Conservation (phyloP, 2,113 vertebrate genomes). For the Jaculus jaculus region DNA sequence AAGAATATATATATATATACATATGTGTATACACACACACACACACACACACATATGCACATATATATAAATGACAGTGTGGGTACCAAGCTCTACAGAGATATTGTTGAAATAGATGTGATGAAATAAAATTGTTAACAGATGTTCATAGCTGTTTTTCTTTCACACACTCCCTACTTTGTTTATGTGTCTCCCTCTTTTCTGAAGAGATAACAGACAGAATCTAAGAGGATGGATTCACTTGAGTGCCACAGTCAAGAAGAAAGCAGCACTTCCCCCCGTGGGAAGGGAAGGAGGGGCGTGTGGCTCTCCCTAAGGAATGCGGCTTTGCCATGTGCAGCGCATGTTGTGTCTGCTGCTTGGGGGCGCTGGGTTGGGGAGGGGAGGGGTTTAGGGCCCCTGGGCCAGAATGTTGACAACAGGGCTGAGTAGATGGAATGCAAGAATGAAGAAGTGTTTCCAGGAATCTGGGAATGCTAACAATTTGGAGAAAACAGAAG, state of each 20-base stretch:
- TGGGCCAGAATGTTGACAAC: not conserved
- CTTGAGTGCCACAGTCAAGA: not conserved
- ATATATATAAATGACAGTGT: too few relatives aligned
- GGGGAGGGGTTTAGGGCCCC: not conserved
- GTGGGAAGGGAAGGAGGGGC: accelerated
- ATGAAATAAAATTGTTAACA: not conserved
- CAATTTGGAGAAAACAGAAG: not conserved
- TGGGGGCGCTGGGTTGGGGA: not conserved
- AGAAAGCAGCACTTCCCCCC: not conserved
- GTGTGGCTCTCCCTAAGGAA: not conserved
- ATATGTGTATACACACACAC: too few relatives aligned
- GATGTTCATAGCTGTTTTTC: not conserved
- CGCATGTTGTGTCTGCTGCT: not conserved
- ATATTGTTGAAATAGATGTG: constrained; percentile 12
- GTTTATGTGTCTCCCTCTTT: not conserved
- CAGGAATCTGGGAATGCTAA: not conserved
- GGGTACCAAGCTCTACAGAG: not conserved
- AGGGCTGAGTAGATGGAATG: not conserved
- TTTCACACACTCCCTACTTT: too few relatives aligned
- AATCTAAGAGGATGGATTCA: not conserved
- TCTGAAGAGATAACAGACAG: not conserved
- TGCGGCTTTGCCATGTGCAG: not conserved
- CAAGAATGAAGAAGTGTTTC: not conserved
- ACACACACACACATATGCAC: too few relatives aligned
- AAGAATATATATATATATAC: too few relatives aligned